A percentile compares a stretch with the other conserved stretches of the same genome.
These are phyloP conservation scores for Kryphioiulus occultus DNA, from an alignment of 2,888 invertebrate species.

Conservation along the genomic window DNA sequence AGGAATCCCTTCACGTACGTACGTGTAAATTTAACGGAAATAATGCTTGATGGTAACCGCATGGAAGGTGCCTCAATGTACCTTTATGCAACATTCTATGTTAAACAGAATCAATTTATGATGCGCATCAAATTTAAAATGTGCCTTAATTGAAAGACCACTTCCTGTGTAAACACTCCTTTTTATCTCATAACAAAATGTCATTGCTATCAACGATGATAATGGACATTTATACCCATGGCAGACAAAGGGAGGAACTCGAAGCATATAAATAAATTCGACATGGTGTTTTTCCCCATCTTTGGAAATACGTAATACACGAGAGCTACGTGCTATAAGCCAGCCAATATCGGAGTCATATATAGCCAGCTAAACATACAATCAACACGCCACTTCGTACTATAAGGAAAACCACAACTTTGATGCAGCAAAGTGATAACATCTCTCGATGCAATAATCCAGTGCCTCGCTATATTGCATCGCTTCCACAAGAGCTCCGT, in stretches of 20 bases:
- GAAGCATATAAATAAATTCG: not conserved
- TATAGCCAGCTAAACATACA: not conserved
- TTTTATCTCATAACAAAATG: not conserved
- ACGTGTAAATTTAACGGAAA: no score
- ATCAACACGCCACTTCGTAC: constrained; percentile 16
- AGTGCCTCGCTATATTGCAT: not conserved
- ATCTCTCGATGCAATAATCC: not conserved
- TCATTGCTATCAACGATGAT: not conserved
- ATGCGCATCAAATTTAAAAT: no score
- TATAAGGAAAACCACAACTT: constrained; percentile 11
- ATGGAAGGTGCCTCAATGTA: no score
- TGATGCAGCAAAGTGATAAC: constrained; percentile 23
- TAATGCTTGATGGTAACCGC: no score
- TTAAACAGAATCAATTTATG: no score
- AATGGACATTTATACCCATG: not conserved
- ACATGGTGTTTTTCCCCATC: not conserved
- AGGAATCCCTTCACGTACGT: no score
- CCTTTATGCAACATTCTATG: no score
- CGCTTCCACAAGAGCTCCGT: not conserved
- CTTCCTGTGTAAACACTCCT: not conserved
- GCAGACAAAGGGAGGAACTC: not conserved
- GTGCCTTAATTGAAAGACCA: no score
- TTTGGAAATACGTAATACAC: not conserved
- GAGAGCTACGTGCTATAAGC: not conserved
- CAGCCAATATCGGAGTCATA: not conserved